Conservation (phyloP, 2,888 invertebrate species). For the Drosophila glabriapex region DNA sequence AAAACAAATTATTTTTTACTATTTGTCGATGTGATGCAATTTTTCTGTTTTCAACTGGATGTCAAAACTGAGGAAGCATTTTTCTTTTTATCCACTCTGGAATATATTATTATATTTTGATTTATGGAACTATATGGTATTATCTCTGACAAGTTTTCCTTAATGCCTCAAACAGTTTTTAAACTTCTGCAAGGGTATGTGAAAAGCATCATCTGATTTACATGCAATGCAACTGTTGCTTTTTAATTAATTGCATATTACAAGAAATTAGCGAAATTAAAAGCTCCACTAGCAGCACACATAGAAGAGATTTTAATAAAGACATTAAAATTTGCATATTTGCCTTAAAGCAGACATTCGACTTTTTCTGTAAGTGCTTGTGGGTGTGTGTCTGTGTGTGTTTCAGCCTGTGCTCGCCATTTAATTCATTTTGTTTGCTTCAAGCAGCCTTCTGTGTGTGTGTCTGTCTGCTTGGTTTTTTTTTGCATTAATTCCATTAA, state of each 20-base stretch:
- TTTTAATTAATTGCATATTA: slow-evolving; percentile 59
- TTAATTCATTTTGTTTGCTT: slow-evolving; percentile 55
- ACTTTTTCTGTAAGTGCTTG: background rate
- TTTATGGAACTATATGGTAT: too few relatives aligned
- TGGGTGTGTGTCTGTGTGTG: background rate
- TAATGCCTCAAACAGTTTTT: too few relatives aligned
- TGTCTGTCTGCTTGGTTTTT: slow-evolving; percentile 38
- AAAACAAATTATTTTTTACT: background rate
- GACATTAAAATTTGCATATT: slow-evolving; percentile 22
- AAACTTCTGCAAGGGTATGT: background rate
- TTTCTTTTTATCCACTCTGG: background rate
- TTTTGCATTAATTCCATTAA: slow-evolving; percentile 72
- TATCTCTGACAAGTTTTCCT: background rate
- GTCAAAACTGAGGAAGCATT: background rate
- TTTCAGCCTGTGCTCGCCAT: slow-evolving; percentile 16
- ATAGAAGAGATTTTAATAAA: slow-evolving; percentile 18
- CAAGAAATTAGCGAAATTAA: slow-evolving; percentile 54
- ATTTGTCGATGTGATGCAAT: too few relatives aligned
- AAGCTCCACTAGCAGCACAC: slow-evolving; percentile 1
- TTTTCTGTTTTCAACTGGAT: background rate
- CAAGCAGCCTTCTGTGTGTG: slow-evolving; percentile 12
- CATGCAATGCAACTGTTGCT: slow-evolving; percentile 54
- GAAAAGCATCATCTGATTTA: slow-evolving; percentile 6
- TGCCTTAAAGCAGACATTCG: slow-evolving; percentile 38
- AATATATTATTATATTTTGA: background rate